Percentiles rank a stretch among this genome's conserved stretches.
phyloP scores from a whole-genome alignment of 1,140 invertebrate species.

The Portunus trituberculatus region DNA sequence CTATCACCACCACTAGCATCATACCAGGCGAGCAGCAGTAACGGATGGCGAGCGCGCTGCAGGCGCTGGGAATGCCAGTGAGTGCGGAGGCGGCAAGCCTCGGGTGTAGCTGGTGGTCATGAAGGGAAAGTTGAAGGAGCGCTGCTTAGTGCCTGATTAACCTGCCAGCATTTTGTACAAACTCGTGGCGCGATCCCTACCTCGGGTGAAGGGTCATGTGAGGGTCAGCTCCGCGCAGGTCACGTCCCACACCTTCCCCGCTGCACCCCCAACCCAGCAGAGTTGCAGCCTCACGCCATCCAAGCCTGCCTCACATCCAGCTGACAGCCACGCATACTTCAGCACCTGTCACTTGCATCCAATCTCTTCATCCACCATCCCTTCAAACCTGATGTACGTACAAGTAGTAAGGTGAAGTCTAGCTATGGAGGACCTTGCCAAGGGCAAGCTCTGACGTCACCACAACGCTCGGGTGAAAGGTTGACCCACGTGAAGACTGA shows the following conservation, averaged over 20 bases:
- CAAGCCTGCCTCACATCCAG: neutral
- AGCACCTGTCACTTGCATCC: neutral
- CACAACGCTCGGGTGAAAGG: neutral
- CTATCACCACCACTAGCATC: no score
- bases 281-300: neutral
- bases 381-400: neutral
- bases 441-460: neutral
- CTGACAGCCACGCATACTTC: neutral
- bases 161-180: neutral
- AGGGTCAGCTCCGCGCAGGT: neutral
- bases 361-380: neutral
- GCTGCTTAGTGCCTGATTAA: neutral
- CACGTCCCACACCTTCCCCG: neutral
- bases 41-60: neutral
- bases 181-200: neutral
- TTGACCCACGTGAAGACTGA: neutral
- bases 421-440: neutral
- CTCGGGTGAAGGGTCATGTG: neutral
- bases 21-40: neutral
- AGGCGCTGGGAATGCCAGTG: neutral
- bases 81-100: neutral
- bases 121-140: neutral
- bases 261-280: neutral
- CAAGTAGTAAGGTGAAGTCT: neutral
- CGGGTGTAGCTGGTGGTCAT: neutral